A percentile compares a stretch with the other conserved stretches of the same genome.
These are phyloP conservation scores for Halocynthia roretzi DNA, from an alignment of 23 tunicate species.

Conservation along the genomic window DNA sequence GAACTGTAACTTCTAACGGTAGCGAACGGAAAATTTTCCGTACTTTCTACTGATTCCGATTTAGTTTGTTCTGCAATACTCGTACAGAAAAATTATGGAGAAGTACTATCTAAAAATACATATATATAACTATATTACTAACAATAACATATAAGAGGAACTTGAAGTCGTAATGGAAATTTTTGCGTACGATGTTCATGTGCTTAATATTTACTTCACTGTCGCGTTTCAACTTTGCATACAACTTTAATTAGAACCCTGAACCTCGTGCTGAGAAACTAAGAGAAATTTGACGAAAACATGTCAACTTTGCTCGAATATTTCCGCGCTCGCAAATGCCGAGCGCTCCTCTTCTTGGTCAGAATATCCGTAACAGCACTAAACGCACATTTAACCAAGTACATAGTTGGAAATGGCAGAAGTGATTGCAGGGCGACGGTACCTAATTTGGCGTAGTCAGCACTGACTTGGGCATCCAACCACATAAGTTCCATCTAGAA, in stretches of 20 bases:
- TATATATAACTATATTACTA: no score
- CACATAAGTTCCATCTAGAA: slow-evolving; percentile 9
- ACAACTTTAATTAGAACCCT: slow-evolving; percentile 9
- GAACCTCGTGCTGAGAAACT: slow-evolving; percentile 24
- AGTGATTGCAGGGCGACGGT: slow-evolving; percentile 26
- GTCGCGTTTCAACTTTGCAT: background rate
- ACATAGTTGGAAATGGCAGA: slow-evolving; percentile 30
- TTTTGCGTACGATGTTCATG: no score
- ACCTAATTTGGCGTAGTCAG: slow-evolving; percentile 18
- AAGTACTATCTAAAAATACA: no score
- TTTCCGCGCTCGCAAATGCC: slow-evolving; percentile 34
- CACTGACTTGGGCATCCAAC: slow-evolving; percentile 18
- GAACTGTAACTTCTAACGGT: no score
- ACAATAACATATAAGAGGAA: no score
- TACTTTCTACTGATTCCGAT: no score
- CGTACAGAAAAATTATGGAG: no score
- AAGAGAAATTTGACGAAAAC: slow-evolving; percentile 14
- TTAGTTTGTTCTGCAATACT: no score
- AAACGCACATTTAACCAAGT: slow-evolving; percentile 27
- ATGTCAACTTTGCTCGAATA: slow-evolving; percentile 18
- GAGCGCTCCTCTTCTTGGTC: slow-evolving; percentile 19
- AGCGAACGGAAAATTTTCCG: no score
- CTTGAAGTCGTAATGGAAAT: no score
- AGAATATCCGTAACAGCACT: slow-evolving; percentile 23
- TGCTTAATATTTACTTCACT: no score